Evolutionary conservation across 2,888 invertebrate genomes (phyloP), one percentile per base, ranked within the genome.

Genomic region (Dinocampus coccinellae): DNA sequence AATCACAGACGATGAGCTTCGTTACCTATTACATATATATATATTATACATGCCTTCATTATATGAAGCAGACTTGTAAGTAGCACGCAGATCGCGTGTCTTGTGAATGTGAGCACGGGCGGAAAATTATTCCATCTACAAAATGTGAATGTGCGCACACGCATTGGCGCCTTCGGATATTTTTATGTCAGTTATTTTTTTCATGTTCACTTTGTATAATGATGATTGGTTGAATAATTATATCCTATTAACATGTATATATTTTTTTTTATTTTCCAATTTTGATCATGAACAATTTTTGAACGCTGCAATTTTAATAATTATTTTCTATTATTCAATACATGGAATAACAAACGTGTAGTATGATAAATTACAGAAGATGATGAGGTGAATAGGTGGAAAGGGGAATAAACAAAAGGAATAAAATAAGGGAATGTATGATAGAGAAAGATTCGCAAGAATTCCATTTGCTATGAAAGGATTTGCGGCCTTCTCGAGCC

Each of bases 61-160:
- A n/a, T n/a, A n/a, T n/a, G n/a, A n/a, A n/a, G n/a, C n/a, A n/a
- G 33, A 34, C 69, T 68, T 70, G 53, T 70, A 70, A 73, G 70
- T 60, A 64, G 64, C 57, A 22, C 62, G 64, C 64, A 63, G 76
- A 79, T 82, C 79, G 82, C 81, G 80, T 82, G 83, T 78, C 76
- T 76, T 26, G 7, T 69, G 65, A 74, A 65, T 71, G 65, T 70
- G 75, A 65, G 79, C 79, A 81, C 78, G 77, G 78, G 80, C 79
- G 75, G 77, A 73, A 82, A 83, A 83, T 83, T 83, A 83, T 82
- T 78, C 79, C 76, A 78, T 80, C 78, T 74, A 53, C 53, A 67
- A 70, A 69, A 73, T 68, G 70, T 69, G 74, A 57, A 71, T 73
- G 68, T 71, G 53, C 73, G 73, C 47, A 76, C 73, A 76, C 73